A percentile compares a stretch with the other conserved stretches of the same genome.
These are phyloP conservation scores for Encarsia formosa DNA, from an alignment of 2,888 invertebrate genomes.

Conservation along the genomic window DNA sequence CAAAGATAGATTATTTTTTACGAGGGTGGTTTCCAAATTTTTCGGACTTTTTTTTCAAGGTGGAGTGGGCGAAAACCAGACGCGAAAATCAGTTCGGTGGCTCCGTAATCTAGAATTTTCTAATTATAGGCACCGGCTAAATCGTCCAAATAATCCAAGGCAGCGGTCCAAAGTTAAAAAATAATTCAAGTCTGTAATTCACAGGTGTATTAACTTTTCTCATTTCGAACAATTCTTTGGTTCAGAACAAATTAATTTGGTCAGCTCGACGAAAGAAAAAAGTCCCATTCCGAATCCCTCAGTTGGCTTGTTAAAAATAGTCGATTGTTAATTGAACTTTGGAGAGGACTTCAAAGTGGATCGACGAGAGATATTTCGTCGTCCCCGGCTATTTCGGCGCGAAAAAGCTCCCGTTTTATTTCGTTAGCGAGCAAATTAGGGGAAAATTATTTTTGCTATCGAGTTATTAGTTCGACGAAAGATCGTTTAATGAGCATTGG, in stretches of 20 bases:
- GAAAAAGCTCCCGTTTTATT: conserved; percentile 6
- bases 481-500: too few species aligned
- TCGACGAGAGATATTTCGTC: conserved; percentile 14
- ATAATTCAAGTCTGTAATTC: conserved; percentile 19
- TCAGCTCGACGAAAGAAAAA: background rate
- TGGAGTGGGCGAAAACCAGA: conserved; percentile 13
- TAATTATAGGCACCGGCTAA: conserved; percentile 46
- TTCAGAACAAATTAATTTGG: background rate
- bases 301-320: conserved; percentile 21
- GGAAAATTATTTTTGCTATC: too few species aligned
- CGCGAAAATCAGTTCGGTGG: conserved; percentile 27
- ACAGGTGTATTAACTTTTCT: conserved; percentile 12
- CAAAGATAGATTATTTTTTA: too few species aligned
- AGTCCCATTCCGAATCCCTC: background rate
- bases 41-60: too few species aligned
- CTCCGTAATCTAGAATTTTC: conserved; percentile 43
- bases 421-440: background rate
- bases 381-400: conserved; percentile 12
- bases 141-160: conserved; percentile 43
- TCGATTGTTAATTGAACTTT: conserved; percentile 16
- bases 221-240: background rate
- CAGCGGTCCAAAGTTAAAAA: conserved; percentile 30
- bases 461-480: background rate
- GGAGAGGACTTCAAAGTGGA: conserved; percentile 12
- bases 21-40: too few species aligned